Evolutionary conservation across 2,113 vertebrate genomes (phyloP).

Genomic region (Chamaea fasciata): DNA sequence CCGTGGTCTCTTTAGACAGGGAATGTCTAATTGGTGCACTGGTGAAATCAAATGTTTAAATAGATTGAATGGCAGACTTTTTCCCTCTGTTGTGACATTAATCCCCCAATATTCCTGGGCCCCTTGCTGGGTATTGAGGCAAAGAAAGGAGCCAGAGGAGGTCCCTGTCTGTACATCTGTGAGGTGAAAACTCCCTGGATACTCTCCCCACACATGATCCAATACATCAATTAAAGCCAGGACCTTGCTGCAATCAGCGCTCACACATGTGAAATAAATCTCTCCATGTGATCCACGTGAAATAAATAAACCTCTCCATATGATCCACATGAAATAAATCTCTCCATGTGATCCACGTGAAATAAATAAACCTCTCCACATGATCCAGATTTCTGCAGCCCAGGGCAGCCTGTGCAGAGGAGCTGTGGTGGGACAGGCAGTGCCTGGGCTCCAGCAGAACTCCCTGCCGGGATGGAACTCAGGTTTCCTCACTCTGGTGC

Average conservation of each 20-base stretch:
- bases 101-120: conserved; percentile 49
- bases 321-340: too few relatives aligned
- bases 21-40: conserved; percentile 68
- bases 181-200: conserved; percentile 53
- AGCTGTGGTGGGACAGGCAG: background rate
- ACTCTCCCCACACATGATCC: conserved; percentile 26
- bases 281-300: background rate
- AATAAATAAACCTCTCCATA: too few relatives aligned
- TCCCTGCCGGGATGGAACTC: fast-evolving
- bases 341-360: too few relatives aligned
- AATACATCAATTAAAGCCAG: conserved; percentile 32
- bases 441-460: background rate
- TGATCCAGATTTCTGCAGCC: background rate
- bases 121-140: conserved; percentile 49
- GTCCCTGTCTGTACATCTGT: conserved; percentile 46
- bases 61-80: conserved; percentile 56
- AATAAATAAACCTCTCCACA: too few relatives aligned
- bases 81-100: conserved; percentile 58
- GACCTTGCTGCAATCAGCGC: conserved; percentile 12
- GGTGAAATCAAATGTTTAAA: conserved; percentile 57
- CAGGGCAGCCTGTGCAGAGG: background rate
- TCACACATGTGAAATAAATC: background rate
- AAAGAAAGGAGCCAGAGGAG: conserved; percentile 61
- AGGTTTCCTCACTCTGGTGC: fast-evolving
- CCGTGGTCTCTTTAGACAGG: conserved; percentile 15